Evolutionary conservation across 2,113 vertebrate genomes (phyloP), one percentile per base, ranked within the genome.

Genomic region (Planiliza haematocheilus): DNA sequence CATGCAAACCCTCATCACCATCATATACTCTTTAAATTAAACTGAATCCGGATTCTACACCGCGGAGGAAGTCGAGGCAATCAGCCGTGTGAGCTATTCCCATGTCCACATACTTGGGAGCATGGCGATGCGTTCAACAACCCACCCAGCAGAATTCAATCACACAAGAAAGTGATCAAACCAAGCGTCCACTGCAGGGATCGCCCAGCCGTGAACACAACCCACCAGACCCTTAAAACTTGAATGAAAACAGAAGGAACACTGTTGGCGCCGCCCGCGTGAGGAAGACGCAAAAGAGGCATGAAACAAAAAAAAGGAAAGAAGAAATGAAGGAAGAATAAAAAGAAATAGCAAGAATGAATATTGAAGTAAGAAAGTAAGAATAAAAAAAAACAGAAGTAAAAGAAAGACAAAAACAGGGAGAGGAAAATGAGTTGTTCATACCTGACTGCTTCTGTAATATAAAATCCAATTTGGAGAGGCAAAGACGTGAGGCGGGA

Each of bases 401-500:
- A 92, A 95, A 94, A 95, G 93, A 95, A 93, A 74, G 73, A 88
- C 59, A 84, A 91, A 75, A 81, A 85, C 60, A 85, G 50, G 63
- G 36, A 73, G 79, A 80, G 63, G 86, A 95, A 97, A 97, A 98
- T 96, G 95, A 95, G 94, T 96, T 96, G 95, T 96, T 93, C 94
- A 93, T 95, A 95, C 96, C 95, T 96, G 96, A 95, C 94, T 95
- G 94, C 92, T 89, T 94, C 46, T 78, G 94, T 95, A 97, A 97
- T 95, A 96, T 78, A 96, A 96, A 98, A 97, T 96, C 95, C 96
- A 98, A 95, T 98, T 97, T 95, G 93, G 94, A 95, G 93, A 93
- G 94, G 95, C 92, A 93, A 78, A 93, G 90, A 88, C 74, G 77
- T 85, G 81, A 82, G 81, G 77, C 81, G 90, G 93, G 91, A 30